Evolutionary conservation across 2,888 invertebrate genomes (phyloP), one percentile per base, ranked within the genome.

Genomic region (Lasius platythorax): DNA sequence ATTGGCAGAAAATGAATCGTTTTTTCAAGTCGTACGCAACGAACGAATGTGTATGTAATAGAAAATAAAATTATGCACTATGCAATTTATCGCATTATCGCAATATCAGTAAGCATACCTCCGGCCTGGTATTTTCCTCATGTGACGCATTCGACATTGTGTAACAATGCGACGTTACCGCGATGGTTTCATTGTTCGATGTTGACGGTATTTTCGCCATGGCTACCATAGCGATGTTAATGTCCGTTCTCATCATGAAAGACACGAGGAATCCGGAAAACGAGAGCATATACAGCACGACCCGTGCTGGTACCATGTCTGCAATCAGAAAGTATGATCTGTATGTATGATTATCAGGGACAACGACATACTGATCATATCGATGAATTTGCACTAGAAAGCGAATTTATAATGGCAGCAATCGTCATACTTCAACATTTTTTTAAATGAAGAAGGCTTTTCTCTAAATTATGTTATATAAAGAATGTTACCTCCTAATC

Each of bases 181-280:
- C 84, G 63, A 86, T 85, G 28, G 88, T 86, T 23, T 86, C 85
- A 82, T 92, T 87, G 28, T 84, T 74, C 37, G 66, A 63, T 46
- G 84, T 28, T 23, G 79, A 58, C 8, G 92, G 91, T 72, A 93
- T 88, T 87, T 93, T 95, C 84, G 96, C 96, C 97, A 97, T 97
- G 8, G 97, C 97, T 33, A 97, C 97, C 87, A 97, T 96, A 2
- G 97, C 96, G 88, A 97, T 95, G 93, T 97, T 97, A 91, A 97
- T 97, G 94, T 97, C 97, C 89, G 96, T 97, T 73, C 97, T 95
- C 97, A 97, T 97, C 97, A 97, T 97, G 92, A 97, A 97, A 3
- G 97, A 97, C 8, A 97, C 97, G 83, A 97, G 95, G 92, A 97
- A 97, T 70, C 97, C 97, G 46, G 97, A 96, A 96, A 97, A 97